Conservation (phyloP, 2,113 vertebrate genomes). For the Tor tambroides region DNA sequence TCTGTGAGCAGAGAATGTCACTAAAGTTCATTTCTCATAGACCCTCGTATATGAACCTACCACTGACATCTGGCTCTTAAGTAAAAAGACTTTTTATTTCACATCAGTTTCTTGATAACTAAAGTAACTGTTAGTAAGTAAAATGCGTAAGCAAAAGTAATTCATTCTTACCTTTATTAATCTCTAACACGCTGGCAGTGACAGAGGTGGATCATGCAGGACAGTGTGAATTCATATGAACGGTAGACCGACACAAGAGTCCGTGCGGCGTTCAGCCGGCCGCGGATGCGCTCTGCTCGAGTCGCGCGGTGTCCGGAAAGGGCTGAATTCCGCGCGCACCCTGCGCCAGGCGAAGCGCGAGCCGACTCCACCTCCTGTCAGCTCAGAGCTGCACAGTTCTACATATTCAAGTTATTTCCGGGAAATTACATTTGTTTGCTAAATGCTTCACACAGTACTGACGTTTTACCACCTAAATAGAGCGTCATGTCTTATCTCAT, state of each 20-base stretch:
- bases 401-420: slow-evolving; percentile 16
- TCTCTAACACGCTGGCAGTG: not conserved
- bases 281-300: slow-evolving; percentile 37
- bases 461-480: not conserved
- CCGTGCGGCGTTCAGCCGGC: slow-evolving; percentile 35
- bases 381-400: not conserved
- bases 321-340: slow-evolving; percentile 40
- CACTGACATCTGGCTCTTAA: not conserved
- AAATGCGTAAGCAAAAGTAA: not conserved
- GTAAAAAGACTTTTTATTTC: not conserved
- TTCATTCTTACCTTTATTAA: not conserved
- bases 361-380: not conserved
- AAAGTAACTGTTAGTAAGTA: not conserved
- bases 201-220: not conserved
- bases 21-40: not conserved
- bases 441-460: not conserved
- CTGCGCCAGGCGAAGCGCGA: slow-evolving; percentile 41
- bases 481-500: not conserved
- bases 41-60: not conserved
- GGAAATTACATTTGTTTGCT: not conserved
- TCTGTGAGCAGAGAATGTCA: too few relatives aligned
- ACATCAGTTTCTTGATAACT: not conserved
- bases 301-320: slow-evolving; percentile 59
- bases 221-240: too few relatives aligned
- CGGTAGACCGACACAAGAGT: not conserved